Conservation (phyloP, 2,113 vertebrate genomes). For the Chaetorhynchus papuensis region DNA sequence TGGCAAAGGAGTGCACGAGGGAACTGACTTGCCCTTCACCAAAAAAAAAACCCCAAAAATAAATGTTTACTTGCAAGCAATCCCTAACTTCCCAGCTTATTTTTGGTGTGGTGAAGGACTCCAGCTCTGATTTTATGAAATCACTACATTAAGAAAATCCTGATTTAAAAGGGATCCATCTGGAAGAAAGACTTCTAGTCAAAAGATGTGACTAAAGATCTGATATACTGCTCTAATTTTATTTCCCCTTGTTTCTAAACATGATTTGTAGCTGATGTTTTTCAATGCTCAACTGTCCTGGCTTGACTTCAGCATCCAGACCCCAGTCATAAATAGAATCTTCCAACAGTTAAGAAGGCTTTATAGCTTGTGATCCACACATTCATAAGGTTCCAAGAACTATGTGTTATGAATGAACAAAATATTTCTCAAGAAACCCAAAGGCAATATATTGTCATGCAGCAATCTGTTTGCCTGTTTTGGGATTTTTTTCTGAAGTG, state of each 20-base stretch:
- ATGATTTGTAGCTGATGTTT: neutral
- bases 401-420: neutral
- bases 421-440: fast-evolving
- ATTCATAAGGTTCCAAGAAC: neutral
- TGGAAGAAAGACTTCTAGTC: neutral
- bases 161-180: neutral
- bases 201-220: neutral
- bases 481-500: fast-evolving
- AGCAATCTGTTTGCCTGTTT: neutral
- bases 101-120: neutral
- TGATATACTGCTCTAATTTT: neutral
- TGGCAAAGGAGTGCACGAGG: fast-evolving
- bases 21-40: neutral
- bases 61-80: neutral
- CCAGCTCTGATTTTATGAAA: neutral
- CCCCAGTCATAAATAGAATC: neutral
- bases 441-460: neutral
- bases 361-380: neutral
- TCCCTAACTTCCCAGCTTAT: neutral
- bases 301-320: neutral
- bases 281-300: neutral
- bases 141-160: neutral
- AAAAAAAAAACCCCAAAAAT: neutral
- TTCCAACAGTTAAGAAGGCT: neutral
- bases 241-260: neutral